Base-by-base conservation (phyloP, 1,140 invertebrate genomes). In the Hypsibius dujardini region DNA sequence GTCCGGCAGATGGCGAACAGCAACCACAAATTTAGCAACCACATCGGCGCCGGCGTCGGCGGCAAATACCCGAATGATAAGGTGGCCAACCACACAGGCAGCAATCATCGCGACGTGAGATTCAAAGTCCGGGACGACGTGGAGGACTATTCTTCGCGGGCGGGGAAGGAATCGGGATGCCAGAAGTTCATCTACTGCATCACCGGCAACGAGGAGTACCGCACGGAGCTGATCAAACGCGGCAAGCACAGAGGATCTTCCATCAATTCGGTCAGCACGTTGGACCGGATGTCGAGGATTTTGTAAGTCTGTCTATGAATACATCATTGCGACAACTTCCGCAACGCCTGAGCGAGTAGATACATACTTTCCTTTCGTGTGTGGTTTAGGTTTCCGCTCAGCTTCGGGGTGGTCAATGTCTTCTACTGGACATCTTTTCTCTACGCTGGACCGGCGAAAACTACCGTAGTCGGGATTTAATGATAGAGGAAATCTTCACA, bases 371-470 rank as follows among this genome's bases (percentile, higher is more conserved):
- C 62, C 62, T 15, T 67, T 67, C 7, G 3, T 67, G 12, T 67
- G 12, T 45, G 12, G 12, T 67, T 12, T 67, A 67, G 62, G 12
- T 67, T 67, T 42, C 62, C 62, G 12, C 12, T 67, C 12, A 67
- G 12, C 42, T 67, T 67, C 45, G 62, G 62, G 42, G 3, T 67
- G 62, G 12, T 67, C 12, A 67, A 67, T 42, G 12, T 67, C 12
- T 12, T 67, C 3, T 67, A 67, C 62, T 67, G 62, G 62, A 67
- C 42, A 15, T 67, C 62, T 42, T 67, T 67, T 42, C 62, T 67
- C 3, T 67, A 15, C 42, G 12, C 62, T 12, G 62, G 45, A 42
- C 12, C 62, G 42, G 12, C 62, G 42, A 56, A 56, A 56, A 7
- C n/a, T 7, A n/a, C n/a, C 50, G 7, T 12, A n/a, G n/a, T 56